A percentile compares a stretch with the other conserved stretches of the same genome.
Evolutionary conservation across 2,113 vertebrate genomes (phyloP).

Genomic region (Carassius auratus): DNA sequence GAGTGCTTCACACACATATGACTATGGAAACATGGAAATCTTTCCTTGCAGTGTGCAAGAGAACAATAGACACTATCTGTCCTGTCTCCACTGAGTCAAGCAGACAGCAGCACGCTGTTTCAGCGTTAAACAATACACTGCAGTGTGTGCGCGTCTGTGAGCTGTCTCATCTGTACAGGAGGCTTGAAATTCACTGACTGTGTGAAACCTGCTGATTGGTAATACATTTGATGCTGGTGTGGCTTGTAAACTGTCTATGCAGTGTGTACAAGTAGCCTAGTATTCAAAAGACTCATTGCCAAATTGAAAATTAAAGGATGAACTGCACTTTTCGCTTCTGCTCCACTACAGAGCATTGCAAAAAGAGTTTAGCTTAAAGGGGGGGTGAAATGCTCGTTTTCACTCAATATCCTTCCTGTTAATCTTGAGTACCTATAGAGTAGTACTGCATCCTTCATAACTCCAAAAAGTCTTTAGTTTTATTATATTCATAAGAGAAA

Average conservation of each 20-base stretch:
- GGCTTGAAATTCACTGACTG: slow-evolving; percentile 27
- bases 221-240: slow-evolving; percentile 14
- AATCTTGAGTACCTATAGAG: too few relatives aligned
- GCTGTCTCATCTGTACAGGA: slow-evolving; percentile 2
- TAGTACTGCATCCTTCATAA: too few relatives aligned
- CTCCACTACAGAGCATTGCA: neutral
- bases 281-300: neutral
- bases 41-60: slow-evolving; percentile 15
- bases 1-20: slow-evolving; percentile 1
- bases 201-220: slow-evolving; percentile 41
- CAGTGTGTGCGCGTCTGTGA: slow-evolving; percentile 27
- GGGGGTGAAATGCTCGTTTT: too few relatives aligned
- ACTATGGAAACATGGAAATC: slow-evolving; percentile 41
- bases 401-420: too few relatives aligned
- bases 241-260: slow-evolving; percentile 27
- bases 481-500: too few relatives aligned
- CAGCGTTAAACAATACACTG: slow-evolving; percentile 46
- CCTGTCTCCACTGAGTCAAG: slow-evolving; percentile 43
- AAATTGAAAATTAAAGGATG: neutral
- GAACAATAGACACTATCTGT: slow-evolving; percentile 53
- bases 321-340: neutral
- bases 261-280: neutral
- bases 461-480: too few relatives aligned
- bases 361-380: slow-evolving; percentile 2
- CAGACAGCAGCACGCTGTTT: slow-evolving; percentile 47